Evolutionary conservation across 2,113 vertebrate species (phyloP).

Genomic region (Syngnathus typhle): DNA sequence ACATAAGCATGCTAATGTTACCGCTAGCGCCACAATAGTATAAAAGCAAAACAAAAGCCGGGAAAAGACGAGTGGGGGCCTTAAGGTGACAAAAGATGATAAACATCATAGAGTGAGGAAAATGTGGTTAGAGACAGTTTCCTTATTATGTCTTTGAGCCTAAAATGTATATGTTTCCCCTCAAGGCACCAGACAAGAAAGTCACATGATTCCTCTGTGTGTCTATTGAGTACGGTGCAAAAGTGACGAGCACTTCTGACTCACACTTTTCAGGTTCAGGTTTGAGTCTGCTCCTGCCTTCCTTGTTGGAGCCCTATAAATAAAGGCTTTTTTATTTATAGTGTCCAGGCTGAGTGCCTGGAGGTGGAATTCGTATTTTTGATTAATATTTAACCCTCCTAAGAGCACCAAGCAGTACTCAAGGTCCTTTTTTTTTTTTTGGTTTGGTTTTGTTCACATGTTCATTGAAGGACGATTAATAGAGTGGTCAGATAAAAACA

Average conservation of each 20-base stretch:
- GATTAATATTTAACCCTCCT: conserved; percentile 26
- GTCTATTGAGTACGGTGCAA: not conserved
- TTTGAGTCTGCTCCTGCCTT: too few relatives aligned
- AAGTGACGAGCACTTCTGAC: too few relatives aligned
- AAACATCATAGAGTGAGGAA: too few relatives aligned
- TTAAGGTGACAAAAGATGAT: conserved; percentile 12
- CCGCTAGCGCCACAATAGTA: conserved; percentile 42
- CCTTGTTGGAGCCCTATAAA: not conserved
- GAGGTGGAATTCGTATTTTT: not conserved
- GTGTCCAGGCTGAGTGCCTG: not conserved
- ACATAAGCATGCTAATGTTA: conserved; percentile 55
- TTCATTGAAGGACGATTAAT: too few relatives aligned
- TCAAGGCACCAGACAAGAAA: not conserved
- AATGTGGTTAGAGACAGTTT: not conserved
- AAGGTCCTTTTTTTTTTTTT: too few relatives aligned
- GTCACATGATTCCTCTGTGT: not conserved
- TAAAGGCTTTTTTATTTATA: not conserved
- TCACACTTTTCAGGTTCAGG: too few relatives aligned
- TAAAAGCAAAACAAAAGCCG: conserved; percentile 15
- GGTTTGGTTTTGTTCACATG: too few relatives aligned
- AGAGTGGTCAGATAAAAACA: too few relatives aligned
- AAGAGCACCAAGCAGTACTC: conserved; percentile 7
- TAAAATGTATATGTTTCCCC: conserved; percentile 46
- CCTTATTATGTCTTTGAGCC: conserved; percentile 47
- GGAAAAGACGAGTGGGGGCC: conserved; percentile 17